phyloP scores from a whole-genome alignment of 2,888 invertebrate species.

The Portevinia maculata region DNA sequence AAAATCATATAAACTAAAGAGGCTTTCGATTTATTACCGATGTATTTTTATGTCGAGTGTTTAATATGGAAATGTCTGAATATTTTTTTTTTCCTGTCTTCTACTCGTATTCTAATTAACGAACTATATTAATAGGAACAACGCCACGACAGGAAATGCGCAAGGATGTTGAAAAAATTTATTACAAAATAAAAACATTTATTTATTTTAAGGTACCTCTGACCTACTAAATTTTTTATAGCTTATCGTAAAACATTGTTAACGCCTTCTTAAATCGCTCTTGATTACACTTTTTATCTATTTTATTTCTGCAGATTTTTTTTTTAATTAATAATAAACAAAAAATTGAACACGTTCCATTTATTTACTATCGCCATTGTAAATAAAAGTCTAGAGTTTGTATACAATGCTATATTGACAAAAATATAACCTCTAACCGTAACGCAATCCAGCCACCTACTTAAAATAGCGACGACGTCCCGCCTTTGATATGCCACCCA shows the following conservation, averaged over 20 bases:
- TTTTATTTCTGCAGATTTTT: slow-evolving; percentile 20
- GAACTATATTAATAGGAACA: too few species aligned
- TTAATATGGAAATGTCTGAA: too few species aligned
- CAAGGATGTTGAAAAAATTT: slow-evolving; percentile 18
- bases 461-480: not conserved
- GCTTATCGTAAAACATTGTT: slow-evolving; percentile 16
- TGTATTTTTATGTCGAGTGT: too few species aligned
- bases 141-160: slow-evolving; percentile 5
- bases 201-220: not conserved
- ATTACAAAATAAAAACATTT: slow-evolving; percentile 20
- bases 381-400: too few species aligned
- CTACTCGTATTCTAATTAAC: too few species aligned
- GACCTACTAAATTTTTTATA: slow-evolving; percentile 20
- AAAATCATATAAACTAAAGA: too few species aligned
- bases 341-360: slow-evolving; percentile 6
- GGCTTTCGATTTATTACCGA: too few species aligned
- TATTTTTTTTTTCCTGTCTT: too few species aligned
- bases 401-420: too few species aligned
- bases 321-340: not conserved
- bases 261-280: slow-evolving; percentile 21
- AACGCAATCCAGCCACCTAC: slow-evolving; percentile 27
- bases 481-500: slow-evolving; percentile 35
- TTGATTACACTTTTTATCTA: slow-evolving; percentile 3
- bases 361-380: slow-evolving; percentile 9
- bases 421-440: slow-evolving; percentile 2